Base-by-base conservation (phyloP, 2,888 invertebrate species). In the Homarus gammarus region DNA sequence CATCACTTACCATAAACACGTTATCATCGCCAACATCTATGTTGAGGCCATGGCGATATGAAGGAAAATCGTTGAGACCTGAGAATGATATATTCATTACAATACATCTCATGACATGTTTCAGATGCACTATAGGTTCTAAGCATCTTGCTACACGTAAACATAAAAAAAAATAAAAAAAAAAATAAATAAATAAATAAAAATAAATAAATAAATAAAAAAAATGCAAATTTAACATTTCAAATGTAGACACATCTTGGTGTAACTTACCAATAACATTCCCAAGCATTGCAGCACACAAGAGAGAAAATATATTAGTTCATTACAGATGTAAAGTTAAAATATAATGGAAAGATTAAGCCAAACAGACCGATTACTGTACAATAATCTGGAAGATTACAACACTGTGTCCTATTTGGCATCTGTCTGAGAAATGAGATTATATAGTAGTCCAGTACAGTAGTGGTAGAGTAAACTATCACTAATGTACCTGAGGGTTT, bases 21-120 rank as follows among this genome's bases (percentile, higher is more conserved):
- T 98, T 98, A 93, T 98, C 98, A 94, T 98, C 98, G 92, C 97
- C 97, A 92, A 96, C 96, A 93, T 97, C 97, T 95, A 95, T 95
- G 94, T 96, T 95, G 72, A 92, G 86, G 40, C 84, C 87, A 75
- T 87, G 87, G 56, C 78, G 90, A 49, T 90, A 84, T 18, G 85
- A 86, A 64, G 88, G 88, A 56, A 89, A 78, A 49, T 89, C 88
- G 70, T 83, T 89, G 84, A 89, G 88, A 84, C 88, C 88, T 89
- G 83, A 33, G 56, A 78, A 72, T 49, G 15, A 40, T 44, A 68
- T 15, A 33, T 15, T 3, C 27, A 8, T 64, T 64, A 64, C n/a
- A 64, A 8, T 27, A 64, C 5, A 64, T 27, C 6, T 12, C n/a
- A 27, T 44, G 12, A 27, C 64, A 64, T 6, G 5, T n/a, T 64